Evolutionary conservation across 2,113 vertebrate species (phyloP).

Genomic region (Oreotrochilus melanogaster): DNA sequence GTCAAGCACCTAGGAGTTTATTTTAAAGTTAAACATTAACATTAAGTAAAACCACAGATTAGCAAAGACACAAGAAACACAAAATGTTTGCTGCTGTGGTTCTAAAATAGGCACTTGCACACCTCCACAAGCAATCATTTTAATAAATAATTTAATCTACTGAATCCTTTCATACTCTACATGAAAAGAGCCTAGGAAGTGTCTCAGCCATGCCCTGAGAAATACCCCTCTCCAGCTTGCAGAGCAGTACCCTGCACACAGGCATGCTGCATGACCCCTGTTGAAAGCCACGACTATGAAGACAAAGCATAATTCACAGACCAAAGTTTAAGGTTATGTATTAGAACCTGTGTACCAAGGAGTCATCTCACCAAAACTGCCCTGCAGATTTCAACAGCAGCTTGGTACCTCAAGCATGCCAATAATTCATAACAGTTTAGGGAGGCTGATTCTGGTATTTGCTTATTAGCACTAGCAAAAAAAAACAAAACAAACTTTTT

Average conservation of each 20-base stretch:
- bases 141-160: background rate
- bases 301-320: background rate
- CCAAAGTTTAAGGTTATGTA: background rate
- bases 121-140: background rate
- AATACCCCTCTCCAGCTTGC: background rate
- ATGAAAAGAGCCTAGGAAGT: background rate
- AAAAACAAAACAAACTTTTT: background rate
- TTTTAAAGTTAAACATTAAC: constrained; percentile 66
- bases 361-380: background rate
- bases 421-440: background rate
- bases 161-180: background rate
- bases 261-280: background rate
- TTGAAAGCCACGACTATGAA: background rate
- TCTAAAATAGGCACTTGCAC: background rate
- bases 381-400: background rate
- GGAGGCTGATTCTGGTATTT: background rate
- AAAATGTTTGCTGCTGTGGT: background rate
- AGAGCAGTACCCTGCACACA: background rate
- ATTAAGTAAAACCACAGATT: background rate
- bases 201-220: background rate
- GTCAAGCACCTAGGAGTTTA: background rate
- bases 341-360: background rate
- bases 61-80: background rate
- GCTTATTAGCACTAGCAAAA: background rate
- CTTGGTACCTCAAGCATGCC: fast-evolving